phyloP scores from a whole-genome alignment of 2,797 vertebrate species.

The Ciconia nigra region DNA sequence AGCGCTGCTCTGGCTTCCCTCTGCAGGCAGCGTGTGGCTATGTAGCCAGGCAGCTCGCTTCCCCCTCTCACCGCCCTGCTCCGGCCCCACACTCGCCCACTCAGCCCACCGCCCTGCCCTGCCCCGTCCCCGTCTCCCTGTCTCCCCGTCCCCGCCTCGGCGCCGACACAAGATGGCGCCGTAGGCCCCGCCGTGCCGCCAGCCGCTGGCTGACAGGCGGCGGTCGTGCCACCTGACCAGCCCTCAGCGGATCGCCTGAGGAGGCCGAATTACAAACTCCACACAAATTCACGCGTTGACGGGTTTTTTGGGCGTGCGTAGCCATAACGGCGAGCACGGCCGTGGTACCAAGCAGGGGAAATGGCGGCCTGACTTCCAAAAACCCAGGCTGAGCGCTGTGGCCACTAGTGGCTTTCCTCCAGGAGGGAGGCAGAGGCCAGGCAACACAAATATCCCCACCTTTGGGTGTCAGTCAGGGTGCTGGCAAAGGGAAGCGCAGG shows the following conservation, averaged over 20 bases:
- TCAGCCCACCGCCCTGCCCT: no score
- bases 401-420: accelerated
- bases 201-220: accelerated
- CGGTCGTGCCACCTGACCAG: no score
- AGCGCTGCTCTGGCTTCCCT: background rate
- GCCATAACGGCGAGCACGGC: background rate
- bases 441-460: no score
- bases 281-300: background rate
- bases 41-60: no score
- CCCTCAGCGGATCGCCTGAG: background rate
- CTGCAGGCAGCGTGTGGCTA: background rate
- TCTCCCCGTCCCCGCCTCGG: no score
- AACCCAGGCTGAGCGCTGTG: accelerated
- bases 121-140: background rate
- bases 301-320: background rate
- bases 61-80: background rate
- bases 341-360: no score
- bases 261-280: no score
- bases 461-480: accelerated
- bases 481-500: background rate
- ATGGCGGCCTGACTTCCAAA: background rate
- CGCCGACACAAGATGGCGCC: constrained; percentile 23
- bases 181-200: background rate
- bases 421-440: accelerated
- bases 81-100: background rate